Evolutionary conservation across 1,140 invertebrate species (phyloP), one percentile per base, ranked within the genome.

Genomic region (Drosophila seguyi): DNA sequence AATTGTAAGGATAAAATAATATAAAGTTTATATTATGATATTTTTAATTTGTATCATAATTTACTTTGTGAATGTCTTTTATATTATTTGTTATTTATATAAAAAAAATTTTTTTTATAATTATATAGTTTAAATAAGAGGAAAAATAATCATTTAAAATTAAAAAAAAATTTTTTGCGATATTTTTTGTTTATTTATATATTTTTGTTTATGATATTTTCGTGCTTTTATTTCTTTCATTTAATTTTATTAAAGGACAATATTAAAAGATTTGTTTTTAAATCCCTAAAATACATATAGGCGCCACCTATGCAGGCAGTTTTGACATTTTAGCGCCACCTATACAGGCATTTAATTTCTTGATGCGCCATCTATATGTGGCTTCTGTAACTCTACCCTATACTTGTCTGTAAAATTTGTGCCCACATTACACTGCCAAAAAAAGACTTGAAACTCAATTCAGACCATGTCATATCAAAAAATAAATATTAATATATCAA

Each of bases 241-340:
- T 3, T 31, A 10, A 11, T 31, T 31, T 31, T 8, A 31, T 31
- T 31, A 3, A 11, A 31, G 3, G 10, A 31, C 10, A 11, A 31
- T 31, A 11, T 31, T 20, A 1, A 4, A 18, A 18, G 20, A 10
- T 41, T 41, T 6, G 1, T 3, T 8, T 47, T 13, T 8, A 47
- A 31, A 18, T 20, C 48, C 1, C 10, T 31, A 41, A 57, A 41
- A 6, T 11, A 4, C 6, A 8, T 6, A 1, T 27, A 1, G 7
- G 61, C 52, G 50, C 18, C 61, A 63, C n/a, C 61, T 63, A 10
- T 58, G 27, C 27, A n/a, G 20, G 4, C 11, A 8, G 10, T 42
- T 42, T 14, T 29, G 8, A 0, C 7, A 4, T 1, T 2, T 0
- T 6, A 1, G 5, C 50, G 50, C 36, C 48, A 62, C 6, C 36